Base-by-base conservation (phyloP, 2,113 vertebrate species). In the Gnathonemus longibarbis region DNA sequence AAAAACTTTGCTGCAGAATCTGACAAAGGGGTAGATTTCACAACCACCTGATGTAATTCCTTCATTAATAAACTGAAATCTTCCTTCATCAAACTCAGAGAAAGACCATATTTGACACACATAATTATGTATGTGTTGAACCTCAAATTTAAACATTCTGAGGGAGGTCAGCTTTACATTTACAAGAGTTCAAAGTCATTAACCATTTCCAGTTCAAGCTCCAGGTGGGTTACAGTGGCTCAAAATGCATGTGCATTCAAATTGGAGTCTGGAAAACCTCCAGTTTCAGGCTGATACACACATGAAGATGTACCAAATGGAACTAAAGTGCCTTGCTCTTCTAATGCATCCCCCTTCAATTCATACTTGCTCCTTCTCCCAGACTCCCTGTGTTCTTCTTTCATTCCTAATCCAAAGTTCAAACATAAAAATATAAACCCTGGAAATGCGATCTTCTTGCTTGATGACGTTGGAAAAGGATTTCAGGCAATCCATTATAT, bases 191-290 rank as follows among this genome's bases (percentile, higher is more conserved):
- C 83, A 84, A 24, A 48, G 1, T 48, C 2, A 84, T 21, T 45
- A 46, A 84, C 62, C 88, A 74, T 91, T 53, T 48, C 90, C 90
- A 90, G 90, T 77, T 92, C 35, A 89, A 91, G 66, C 62, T 35
- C 42, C n/a, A 88, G 62, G 83, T 87, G 74, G 90, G 50, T 39
- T 56, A 31, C 52, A 89, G 83, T 19, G 48, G 87, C 85, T 91
- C 87, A 87, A 42, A 85, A 90, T 83, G 87, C 90, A 91, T 49
- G 88, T 62, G 58, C 21, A 84, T 84, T 62, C 89, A 70, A 90
- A 77, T 10, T 13, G 19, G 50, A 50, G 48, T 21, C 15, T 53
- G 50, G 5, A 89, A 74, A 45, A 24, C 35, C 8, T 21, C 48
- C 85, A 56, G 88, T 50, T 74, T 74, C 58, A 70, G 62, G 39